Conservation (phyloP, 1,140 invertebrate species). For the Drepana arcuata region DNA sequence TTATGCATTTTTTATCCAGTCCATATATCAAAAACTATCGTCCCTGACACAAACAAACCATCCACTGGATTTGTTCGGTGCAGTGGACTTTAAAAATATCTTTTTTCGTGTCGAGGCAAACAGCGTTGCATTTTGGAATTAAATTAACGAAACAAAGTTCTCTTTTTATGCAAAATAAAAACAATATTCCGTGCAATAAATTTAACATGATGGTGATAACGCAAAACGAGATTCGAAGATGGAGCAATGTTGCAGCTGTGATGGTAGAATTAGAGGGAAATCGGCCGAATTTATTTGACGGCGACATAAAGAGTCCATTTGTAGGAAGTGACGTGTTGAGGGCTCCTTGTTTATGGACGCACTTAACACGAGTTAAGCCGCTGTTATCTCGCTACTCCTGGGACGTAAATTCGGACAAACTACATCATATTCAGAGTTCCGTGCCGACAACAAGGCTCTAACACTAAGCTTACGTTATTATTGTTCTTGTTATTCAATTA, state of each 20-base stretch:
- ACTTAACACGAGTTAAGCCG: constrained; percentile 34
- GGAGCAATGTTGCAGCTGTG: background rate
- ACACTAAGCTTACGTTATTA: too few species aligned
- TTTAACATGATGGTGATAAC: too few species aligned
- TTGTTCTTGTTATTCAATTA: too few species aligned
- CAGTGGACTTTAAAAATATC: constrained; percentile 29
- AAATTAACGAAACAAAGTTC: too few species aligned
- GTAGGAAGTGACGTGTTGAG: constrained; percentile 32
- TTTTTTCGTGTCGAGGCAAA: constrained; percentile 16
- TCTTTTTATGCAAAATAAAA: too few species aligned
- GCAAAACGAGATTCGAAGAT: too few species aligned
- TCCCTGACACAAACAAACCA: constrained; percentile 35
- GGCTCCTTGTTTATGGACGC: constrained; percentile 34
- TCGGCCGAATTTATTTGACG: constrained; percentile 23
- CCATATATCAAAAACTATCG: constrained; percentile 38
- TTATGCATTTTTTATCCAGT: constrained; percentile 35
- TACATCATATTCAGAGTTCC: too few species aligned
- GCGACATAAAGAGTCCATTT: constrained; percentile 36
- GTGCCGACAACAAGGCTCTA: too few species aligned
- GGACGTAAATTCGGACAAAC: too few species aligned
- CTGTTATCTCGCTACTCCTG: constrained; percentile 4
- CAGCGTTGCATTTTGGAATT: too few species aligned
- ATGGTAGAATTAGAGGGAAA: constrained; percentile 18
- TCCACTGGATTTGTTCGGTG: constrained; percentile 29
- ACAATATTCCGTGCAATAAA: too few species aligned